Conservation (phyloP, 2,113 vertebrate species). For the Pampusana beccarii region DNA sequence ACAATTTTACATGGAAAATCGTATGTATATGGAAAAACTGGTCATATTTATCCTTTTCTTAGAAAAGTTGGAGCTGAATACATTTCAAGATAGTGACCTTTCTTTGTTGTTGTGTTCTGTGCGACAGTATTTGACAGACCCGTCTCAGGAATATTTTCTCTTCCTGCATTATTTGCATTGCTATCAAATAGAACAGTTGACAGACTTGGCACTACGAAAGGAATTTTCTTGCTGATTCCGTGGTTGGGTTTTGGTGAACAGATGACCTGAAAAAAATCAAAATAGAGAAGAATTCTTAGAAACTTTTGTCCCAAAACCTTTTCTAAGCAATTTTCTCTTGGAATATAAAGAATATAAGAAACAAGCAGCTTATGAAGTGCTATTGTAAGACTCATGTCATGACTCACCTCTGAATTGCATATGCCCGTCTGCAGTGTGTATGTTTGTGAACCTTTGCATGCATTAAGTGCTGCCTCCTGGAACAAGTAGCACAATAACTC, state of each 20-base stretch:
- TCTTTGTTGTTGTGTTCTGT: neutral
- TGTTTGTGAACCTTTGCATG: conserved; percentile 51
- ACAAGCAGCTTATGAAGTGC: neutral
- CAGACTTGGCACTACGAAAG: neutral
- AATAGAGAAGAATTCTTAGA: neutral
- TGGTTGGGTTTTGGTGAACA: neutral
- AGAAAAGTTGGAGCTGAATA: neutral
- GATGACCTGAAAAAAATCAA: conserved; percentile 20
- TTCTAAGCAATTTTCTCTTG: neutral
- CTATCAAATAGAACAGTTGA: neutral
- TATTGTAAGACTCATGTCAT: neutral
- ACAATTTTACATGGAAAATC: neutral
- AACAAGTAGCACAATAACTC: neutral
- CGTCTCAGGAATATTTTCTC: neutral
- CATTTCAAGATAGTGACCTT: conserved; percentile 2
- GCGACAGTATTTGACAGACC: neutral
- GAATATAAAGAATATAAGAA: neutral
- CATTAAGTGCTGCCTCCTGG: conserved; percentile 71
- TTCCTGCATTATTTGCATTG: neutral
- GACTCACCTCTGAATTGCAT: conserved; percentile 67
- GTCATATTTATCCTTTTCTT: neutral
- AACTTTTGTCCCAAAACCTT: neutral
- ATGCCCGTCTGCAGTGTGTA: conserved; percentile 26
- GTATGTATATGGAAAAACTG: neutral
- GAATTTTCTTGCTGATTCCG: conserved; percentile 33